Base-by-base conservation (phyloP, 2,888 invertebrate species). In the Melipona beecheii region DNA sequence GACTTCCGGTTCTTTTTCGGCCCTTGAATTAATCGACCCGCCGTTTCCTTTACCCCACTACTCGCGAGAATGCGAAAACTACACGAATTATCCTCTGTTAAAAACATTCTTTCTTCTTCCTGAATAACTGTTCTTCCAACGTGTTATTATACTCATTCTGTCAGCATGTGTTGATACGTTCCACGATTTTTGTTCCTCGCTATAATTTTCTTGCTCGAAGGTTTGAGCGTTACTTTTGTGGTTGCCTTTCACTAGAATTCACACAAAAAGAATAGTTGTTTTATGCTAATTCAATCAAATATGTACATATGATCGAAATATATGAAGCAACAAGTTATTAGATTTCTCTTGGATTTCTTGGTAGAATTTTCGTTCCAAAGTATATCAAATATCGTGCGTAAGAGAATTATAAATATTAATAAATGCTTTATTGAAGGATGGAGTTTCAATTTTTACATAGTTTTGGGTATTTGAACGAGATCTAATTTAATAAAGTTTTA, bases 1-100 rank as follows among this genome's bases (percentile, higher is more conserved):
- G 79, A 85, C 58, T 85, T 87, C 85, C 85, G 79, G 75, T 65
- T 52, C 65, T 69, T 78, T 81, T 83, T 69, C 60, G 77, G 72
- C 49, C 71, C 50, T 71, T 50, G 83, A 81, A 78, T 87, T 83
- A 83, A 74, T 78, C 75, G 60, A 19, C 24, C n/a, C 56, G n/a
- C 21, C 17, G 49, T 52, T 54, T 49, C 52, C 31, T 70, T 65
- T 36, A 17, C 19, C 0, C 17, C 24, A 2, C 13, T 27, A 21
- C 54, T 31, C 4, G 36, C 9, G n/a, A 66, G 64, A 77, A 65
- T 31, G 31, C 60, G 50, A 54, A 73, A 56, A 21, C 24, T 31
- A 5, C 21, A 19, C 9, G 36, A 56, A 52, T 43, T 15, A 24
- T 21, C 27, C 21, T n/a, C 3, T 9, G 0, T 36, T 13, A 43